Evolutionary conservation across 2,113 vertebrate species (phyloP).

Genomic region (Nesoenas mayeri): DNA sequence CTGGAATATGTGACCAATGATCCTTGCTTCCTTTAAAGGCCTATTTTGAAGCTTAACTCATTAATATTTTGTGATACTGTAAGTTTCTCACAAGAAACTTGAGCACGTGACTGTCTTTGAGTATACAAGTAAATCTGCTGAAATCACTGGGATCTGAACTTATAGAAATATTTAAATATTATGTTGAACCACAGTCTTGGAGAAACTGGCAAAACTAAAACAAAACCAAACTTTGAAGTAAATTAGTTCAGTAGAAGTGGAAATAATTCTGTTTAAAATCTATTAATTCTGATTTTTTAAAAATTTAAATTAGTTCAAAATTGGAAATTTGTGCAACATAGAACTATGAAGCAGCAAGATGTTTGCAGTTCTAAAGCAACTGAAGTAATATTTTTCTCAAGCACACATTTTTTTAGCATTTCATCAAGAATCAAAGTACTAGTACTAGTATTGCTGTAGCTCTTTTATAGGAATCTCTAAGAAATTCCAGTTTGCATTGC

Average conservation of each 20-base stretch:
- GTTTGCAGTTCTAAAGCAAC: neutral
- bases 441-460: neutral
- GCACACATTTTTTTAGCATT: neutral
- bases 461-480: neutral
- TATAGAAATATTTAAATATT: neutral
- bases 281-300: neutral
- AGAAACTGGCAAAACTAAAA: neutral
- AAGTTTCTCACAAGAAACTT: neutral
- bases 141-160: neutral
- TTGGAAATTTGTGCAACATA: neutral
- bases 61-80: neutral
- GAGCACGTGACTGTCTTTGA: neutral
- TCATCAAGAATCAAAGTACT: neutral
- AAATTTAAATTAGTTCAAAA: neutral
- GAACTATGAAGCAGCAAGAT: neutral
- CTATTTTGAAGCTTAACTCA: neutral
- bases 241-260: neutral
- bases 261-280: neutral
- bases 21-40: neutral
- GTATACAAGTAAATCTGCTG: neutral
- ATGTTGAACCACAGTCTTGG: neutral
- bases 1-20: neutral
- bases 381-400: neutral
- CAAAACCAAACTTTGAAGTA: neutral
- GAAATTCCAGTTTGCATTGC: neutral